phyloP scores from a whole-genome alignment of 2,113 vertebrate genomes.

The Pimephales promelas region DNA sequence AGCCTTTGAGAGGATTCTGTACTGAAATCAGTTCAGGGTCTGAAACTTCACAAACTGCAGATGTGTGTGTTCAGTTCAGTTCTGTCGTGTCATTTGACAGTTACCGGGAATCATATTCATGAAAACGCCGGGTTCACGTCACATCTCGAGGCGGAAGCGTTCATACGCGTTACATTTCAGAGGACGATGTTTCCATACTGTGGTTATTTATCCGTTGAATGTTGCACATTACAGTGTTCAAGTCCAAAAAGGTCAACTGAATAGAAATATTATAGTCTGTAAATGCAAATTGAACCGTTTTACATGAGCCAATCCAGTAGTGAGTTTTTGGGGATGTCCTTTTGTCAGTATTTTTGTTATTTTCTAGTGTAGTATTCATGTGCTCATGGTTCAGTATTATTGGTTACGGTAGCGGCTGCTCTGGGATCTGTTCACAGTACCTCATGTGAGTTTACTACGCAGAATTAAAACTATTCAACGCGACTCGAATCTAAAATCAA shows the following conservation, averaged over 20 bases:
- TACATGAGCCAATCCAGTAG: too few relatives aligned
- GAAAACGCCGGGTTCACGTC: not conserved
- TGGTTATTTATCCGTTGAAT: not conserved
- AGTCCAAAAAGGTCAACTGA: not conserved
- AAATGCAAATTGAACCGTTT: not conserved
- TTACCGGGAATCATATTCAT: conserved; percentile 13
- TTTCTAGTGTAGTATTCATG: not conserved
- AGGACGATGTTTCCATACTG: not conserved
- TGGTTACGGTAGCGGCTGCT: not conserved
- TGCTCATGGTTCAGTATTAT: conserved; percentile 8
- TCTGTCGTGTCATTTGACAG: conserved; percentile 41
- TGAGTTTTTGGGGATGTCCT: not conserved
- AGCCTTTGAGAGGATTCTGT: not conserved
- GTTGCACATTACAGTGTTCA: not conserved
- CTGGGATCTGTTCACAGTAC: conserved; percentile 1
- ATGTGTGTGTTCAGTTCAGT: conserved; percentile 53
- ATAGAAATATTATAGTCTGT: not conserved
- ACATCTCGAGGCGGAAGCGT: not conserved
- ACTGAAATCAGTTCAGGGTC: not conserved
- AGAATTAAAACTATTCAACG: not conserved
- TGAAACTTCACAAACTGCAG: conserved; percentile 47
- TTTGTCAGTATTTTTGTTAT: not conserved
- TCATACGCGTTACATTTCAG: not conserved
- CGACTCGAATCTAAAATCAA: not conserved
- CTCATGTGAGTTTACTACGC: not conserved